Evolutionary conservation across 2,113 vertebrate species (phyloP).

Genomic region (Aldabrachelys gigantea): DNA sequence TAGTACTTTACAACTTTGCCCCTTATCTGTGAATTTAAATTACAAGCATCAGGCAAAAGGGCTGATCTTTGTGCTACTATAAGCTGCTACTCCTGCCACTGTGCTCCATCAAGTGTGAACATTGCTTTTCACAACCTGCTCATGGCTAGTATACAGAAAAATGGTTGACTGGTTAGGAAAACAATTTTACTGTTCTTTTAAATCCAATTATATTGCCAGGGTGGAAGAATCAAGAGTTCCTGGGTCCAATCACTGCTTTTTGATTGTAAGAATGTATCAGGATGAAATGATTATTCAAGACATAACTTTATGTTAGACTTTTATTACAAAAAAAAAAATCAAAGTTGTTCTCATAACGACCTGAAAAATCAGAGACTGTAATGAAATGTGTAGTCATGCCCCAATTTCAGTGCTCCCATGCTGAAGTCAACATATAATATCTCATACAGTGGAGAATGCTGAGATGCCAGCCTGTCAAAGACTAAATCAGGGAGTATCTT

Average conservation of each 20-base stretch:
- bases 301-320: background rate
- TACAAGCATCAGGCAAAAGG: background rate
- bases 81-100: background rate
- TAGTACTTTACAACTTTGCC: background rate
- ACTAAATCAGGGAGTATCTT: constrained; percentile 59
- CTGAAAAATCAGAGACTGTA: constrained; percentile 10
- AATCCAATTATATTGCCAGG: background rate
- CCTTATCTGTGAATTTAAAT: background rate
- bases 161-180: background rate
- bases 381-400: constrained; percentile 48
- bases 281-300: constrained; percentile 3
- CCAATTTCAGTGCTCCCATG: constrained; percentile 50
- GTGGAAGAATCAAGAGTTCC: background rate
- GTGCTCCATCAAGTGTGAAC: background rate
- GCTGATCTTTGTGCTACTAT: background rate
- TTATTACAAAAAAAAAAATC: background rate
- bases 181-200: background rate
- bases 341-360: constrained; percentile 9
- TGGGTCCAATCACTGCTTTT: constrained; percentile 2
- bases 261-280: background rate
- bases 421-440: constrained; percentile 68
- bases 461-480: constrained; percentile 52
- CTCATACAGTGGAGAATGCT: constrained; percentile 30
- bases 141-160: background rate
- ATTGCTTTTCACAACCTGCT: background rate